Conservation (phyloP, 2,888 invertebrate genomes). For the Mimas tiliae region DNA sequence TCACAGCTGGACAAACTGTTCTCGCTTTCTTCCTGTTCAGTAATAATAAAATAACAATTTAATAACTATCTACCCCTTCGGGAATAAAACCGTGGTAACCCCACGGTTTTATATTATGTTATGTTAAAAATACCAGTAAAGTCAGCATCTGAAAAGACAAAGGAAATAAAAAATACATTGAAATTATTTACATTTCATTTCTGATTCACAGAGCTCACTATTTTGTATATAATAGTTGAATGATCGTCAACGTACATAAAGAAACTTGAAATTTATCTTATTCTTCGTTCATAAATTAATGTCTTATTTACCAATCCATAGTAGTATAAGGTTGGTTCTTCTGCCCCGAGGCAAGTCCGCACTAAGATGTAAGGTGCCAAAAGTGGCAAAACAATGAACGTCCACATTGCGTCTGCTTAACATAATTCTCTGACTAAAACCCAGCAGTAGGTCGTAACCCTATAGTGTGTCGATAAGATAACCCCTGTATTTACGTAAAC, state of each 20-base stretch:
- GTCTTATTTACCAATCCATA: conserved; percentile 71
- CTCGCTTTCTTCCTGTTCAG: conserved; percentile 84
- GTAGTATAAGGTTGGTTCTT: conserved; percentile 67
- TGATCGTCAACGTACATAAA: neutral
- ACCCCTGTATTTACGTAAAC: conserved; percentile 8
- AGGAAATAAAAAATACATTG: no score
- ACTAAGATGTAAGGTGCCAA: conserved; percentile 42
- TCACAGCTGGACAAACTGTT: conserved; percentile 83
- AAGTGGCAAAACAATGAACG: conserved; percentile 47
- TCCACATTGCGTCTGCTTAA: conserved; percentile 50
- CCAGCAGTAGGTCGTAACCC: conserved; percentile 2
- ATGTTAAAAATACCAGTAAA: neutral
- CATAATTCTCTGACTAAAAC: neutral
- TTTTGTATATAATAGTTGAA: no score
- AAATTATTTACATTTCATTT: no score
- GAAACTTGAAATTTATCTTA: neutral
- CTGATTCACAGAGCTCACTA: no score
- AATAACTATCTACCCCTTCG: no score
- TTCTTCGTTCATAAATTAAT: neutral
- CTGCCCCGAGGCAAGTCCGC: conserved; percentile 46
- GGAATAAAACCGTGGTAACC: no score
- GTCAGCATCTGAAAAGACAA: neutral
- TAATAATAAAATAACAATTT: no score
- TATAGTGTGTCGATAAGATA: conserved; percentile 1
- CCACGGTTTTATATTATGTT: no score